Conservation (phyloP, 2,888 invertebrate genomes). For the Dynastes tityus region DNA sequence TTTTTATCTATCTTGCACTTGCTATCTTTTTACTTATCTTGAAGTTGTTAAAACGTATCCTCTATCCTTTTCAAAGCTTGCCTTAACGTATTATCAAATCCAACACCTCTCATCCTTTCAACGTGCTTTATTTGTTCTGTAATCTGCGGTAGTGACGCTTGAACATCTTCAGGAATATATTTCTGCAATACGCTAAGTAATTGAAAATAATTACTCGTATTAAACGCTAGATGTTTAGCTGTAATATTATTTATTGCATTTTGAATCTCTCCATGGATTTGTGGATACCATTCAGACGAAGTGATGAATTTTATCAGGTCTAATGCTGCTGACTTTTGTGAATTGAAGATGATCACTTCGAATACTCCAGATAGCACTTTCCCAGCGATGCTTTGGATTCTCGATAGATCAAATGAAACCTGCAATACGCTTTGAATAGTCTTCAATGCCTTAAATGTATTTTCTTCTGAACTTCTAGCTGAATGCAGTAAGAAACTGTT, state of each 20-base stretch:
- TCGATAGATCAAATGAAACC: slow-evolving; percentile 57
- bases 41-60: neutral
- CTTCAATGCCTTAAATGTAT: slow-evolving; percentile 64
- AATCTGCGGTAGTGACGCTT: slow-evolving; percentile 64
- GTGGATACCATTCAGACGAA: slow-evolving; percentile 58
- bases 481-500: slow-evolving; percentile 63
- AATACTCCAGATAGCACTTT: slow-evolving; percentile 62
- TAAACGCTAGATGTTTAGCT: slow-evolving; percentile 70
- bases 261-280: slow-evolving; percentile 62
- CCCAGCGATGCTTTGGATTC: slow-evolving; percentile 59
- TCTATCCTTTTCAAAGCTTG: slow-evolving; percentile 64
- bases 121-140: slow-evolving; percentile 67
- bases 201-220: slow-evolving; percentile 68
- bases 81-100: slow-evolving; percentile 70
- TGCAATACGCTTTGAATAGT: slow-evolving; percentile 62
- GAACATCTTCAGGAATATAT: slow-evolving; percentile 65
- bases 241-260: slow-evolving; percentile 64
- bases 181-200: slow-evolving; percentile 65
- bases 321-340: slow-evolving; percentile 62
- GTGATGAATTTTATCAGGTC: slow-evolving; percentile 62
- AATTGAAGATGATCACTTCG: slow-evolving; percentile 66
- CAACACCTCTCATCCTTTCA: slow-evolving; percentile 70
- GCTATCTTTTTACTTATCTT: no score
- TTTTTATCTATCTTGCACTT: no score
- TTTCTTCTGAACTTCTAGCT: slow-evolving; percentile 63